Evolutionary conservation across 1,140 invertebrate genomes (phyloP), one percentile per base, ranked within the genome.

Genomic region (Drosophila albomicans): DNA sequence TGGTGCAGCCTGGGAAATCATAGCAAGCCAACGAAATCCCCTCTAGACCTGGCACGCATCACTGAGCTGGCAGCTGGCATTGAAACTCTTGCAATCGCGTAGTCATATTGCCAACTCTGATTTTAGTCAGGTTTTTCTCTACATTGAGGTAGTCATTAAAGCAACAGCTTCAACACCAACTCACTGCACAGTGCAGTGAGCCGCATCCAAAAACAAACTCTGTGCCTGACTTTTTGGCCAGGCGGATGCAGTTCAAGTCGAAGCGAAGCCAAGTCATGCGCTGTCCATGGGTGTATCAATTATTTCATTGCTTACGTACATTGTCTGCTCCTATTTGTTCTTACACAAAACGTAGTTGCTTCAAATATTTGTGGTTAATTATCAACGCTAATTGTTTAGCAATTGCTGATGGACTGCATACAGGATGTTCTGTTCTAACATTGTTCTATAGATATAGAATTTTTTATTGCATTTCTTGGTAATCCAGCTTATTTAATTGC

Each of bases 361-460:
- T 84, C 85, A 59, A 89, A 85, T 81, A 88, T 88, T 88, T 85
- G 64, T 30, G 62, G 86, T 78, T 63, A 75, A 89, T 89, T 85
- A 63, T 67, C 46, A 76, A 76, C 64, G 57, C 66, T 75, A 89
- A 89, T 89, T 88, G 75, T 61, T 46, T 43, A 41, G 49, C 69
- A 76, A 74, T 64, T n/a, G 5, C 46, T 77, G 62, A 16, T 59
- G 35, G 43, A 46, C n/a, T 10, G 46, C 7, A 45, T 70, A 84
- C 52, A 84, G 81, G 67, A 62, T 81, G 77, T 32, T 46, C 6
- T 13, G 38, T 30, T 46, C 2, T 6, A 20, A 3, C 35, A 48
- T 1, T 43, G n/a, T 11, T 43, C n/a, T 43, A 10, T n/a, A 43
- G n/a, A 11, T 43, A 4, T 6, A 13, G 3, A 5, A 43, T 43